Evolutionary conservation across 1,140 invertebrate species (phyloP).

Genomic region (Drosophila melanogaster): Release_6_plus_ISO1_MT NT_033779.5:17802501-17803000

Average conservation of each 20-base stretch:
- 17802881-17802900: too few relatives aligned
- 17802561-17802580: constrained; percentile 88
- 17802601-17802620: constrained; percentile 59
- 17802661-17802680: constrained; percentile 14
- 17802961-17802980: background rate
- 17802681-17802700: background rate
- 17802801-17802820: too few relatives aligned
- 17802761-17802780: too few relatives aligned
- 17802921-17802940: background rate
- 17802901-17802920: background rate
- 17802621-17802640: background rate
- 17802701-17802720: background rate
- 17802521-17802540: constrained; percentile 89
- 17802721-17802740: too few relatives aligned
- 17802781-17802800: too few relatives aligned
- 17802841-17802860: too few relatives aligned
- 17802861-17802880: too few relatives aligned
- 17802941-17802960: background rate
- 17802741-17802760: background rate
- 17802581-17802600: constrained; percentile 87
- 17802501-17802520: constrained; percentile 87
- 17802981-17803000: background rate
- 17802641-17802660: constrained; percentile 22
- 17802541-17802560: constrained; percentile 88
- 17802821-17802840: too few relatives aligned